A percentile compares a stretch with the other conserved stretches of the same genome.
These are phyloP conservation scores for Cerastis leucographa DNA, from an alignment of 2,888 invertebrate species.

Conservation along the genomic window DNA sequence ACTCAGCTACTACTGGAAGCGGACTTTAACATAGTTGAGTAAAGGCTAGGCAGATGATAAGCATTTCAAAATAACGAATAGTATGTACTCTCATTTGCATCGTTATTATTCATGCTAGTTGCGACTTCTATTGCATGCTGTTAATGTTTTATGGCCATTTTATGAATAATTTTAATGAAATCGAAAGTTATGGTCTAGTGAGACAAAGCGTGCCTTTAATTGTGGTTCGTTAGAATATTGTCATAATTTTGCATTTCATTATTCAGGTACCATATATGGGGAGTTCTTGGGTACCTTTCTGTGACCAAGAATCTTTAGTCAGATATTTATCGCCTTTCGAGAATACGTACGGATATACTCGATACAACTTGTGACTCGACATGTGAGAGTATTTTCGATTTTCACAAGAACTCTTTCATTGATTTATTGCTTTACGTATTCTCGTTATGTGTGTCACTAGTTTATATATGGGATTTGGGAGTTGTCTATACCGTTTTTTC, in stretches of 20 bases:
- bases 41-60: neutral
- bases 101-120: slow-evolving; percentile 22
- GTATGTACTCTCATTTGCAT: slow-evolving; percentile 15
- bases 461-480: neutral
- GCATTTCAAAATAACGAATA: neutral
- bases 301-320: neutral
- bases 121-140: slow-evolving; percentile 38
- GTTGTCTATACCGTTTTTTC: neutral
- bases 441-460: neutral
- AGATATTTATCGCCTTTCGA: neutral
- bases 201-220: slow-evolving; percentile 38
- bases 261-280: neutral
- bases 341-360: too few species aligned
- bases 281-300: neutral
- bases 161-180: slow-evolving; percentile 41
- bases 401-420: neutral
- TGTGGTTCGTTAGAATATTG: slow-evolving; percentile 8
- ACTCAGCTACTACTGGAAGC: neutral
- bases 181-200: slow-evolving; percentile 41
- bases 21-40: neutral
- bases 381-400: neutral
- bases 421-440: neutral
- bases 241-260: slow-evolving; percentile 35
- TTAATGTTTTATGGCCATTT: slow-evolving; percentile 47
- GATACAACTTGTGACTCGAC: too few species aligned